These are phyloP conservation scores for Trididemnum miniatum DNA, from an alignment of 23 tunicate genomes.

Conservation along the genomic window DNA sequence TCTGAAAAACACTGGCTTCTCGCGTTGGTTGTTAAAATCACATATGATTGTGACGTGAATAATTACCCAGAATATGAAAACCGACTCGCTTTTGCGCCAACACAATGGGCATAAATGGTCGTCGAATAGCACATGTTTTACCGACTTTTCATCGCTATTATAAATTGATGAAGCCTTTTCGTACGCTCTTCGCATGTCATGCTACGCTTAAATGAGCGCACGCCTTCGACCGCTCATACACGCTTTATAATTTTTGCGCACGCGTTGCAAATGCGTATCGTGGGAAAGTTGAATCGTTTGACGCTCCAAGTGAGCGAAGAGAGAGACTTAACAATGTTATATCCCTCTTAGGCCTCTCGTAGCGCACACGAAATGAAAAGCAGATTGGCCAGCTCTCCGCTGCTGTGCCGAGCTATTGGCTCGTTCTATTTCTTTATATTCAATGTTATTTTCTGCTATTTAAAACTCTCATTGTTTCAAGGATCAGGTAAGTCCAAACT, in stretches of 20 bases:
- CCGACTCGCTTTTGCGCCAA: too few relatives aligned
- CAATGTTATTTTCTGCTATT: not conserved
- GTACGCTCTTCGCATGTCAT: constrained; percentile 25
- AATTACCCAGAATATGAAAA: too few relatives aligned
- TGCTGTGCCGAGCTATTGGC: not conserved
- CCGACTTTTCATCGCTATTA: constrained; percentile 10
- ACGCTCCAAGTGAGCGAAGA: constrained; percentile 10
- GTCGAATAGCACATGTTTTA: not conserved
- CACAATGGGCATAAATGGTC: too few relatives aligned
- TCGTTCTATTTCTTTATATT: not conserved
- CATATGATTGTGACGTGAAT: too few relatives aligned
- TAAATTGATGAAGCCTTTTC: constrained; percentile 35
- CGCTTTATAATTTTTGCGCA: constrained; percentile 15
- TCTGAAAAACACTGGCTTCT: too few relatives aligned
- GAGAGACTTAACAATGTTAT: constrained; percentile 52
- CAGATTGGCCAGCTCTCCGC: not conserved
- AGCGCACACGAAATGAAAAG: constrained; percentile 2
- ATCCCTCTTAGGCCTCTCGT: constrained; percentile 23
- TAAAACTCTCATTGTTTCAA: constrained; percentile 16
- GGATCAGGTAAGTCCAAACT: constrained; percentile 5
- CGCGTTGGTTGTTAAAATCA: too few relatives aligned
- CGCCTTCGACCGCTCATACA: constrained; percentile 45
- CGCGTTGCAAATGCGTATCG: constrained; percentile 43
- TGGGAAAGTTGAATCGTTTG: constrained; percentile 54
- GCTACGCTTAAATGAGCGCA: constrained; percentile 27